Conservation (phyloP, 2,888 invertebrate species). For the Zaprionus lineosus region DNA sequence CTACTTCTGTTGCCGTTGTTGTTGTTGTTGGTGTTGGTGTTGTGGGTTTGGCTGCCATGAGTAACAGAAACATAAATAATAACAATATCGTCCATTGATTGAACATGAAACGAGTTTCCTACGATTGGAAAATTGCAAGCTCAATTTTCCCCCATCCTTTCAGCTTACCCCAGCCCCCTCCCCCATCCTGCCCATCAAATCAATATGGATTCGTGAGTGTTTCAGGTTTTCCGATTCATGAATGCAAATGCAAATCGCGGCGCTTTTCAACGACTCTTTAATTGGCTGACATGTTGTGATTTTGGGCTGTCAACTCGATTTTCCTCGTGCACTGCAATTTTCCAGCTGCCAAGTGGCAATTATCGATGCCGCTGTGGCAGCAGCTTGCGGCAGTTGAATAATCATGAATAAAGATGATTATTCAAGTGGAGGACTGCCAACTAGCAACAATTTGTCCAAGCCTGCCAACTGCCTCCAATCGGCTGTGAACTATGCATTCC, state of each 20-base stretch:
- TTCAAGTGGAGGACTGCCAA: constrained; percentile 2
- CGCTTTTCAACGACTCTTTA: constrained; percentile 64
- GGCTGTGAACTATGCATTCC: constrained; percentile 26
- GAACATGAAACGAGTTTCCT: constrained; percentile 62
- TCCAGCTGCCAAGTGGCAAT: constrained; percentile 28
- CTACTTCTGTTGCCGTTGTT: constrained; percentile 13
- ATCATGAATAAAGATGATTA: not conserved
- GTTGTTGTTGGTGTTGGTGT: constrained; percentile 30
- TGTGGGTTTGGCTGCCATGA: constrained; percentile 65
- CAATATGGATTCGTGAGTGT: constrained; percentile 46
- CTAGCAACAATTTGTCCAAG: constrained; percentile 18
- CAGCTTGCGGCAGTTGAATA: not conserved
- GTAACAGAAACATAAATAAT: constrained; percentile 75
- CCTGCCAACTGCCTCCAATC: constrained; percentile 33
- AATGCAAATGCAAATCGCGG: constrained; percentile 37
- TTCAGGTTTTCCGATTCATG: constrained; percentile 35
- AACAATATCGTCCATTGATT: constrained; percentile 73
- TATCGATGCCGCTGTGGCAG: constrained; percentile 13
- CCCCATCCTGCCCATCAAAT: constrained; percentile 16
- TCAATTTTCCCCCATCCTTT: constrained; percentile 26
- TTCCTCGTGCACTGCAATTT: constrained; percentile 24
- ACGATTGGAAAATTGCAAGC: constrained; percentile 56
- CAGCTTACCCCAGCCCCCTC: constrained; percentile 17
- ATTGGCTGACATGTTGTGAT: constrained; percentile 76
- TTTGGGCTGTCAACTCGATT: constrained; percentile 59